Base-by-base conservation (phyloP, 1,140 invertebrate species). In the Episyrphus balteatus region DNA sequence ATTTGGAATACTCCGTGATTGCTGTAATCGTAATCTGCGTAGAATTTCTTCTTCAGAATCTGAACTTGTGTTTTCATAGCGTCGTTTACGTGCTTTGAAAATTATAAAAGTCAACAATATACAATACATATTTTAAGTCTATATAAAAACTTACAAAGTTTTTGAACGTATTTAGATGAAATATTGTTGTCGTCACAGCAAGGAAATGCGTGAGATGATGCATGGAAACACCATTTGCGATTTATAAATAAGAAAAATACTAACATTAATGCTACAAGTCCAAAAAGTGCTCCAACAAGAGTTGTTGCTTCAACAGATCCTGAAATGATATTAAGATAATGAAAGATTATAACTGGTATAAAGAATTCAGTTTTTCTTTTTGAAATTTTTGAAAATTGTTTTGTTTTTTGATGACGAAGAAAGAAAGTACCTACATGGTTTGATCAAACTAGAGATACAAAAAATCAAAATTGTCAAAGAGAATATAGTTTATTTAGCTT, bases 181-280 rank as follows among this genome's bases (percentile, higher is more conserved):
- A 74, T 56, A 37, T 70, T 62, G 3, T 73, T 69, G 53, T 79
- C 75, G 56, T 80, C 74, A 57, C 77, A 79, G 60, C 78, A 80
- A 41, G 73, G 69, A 51, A 79, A 73, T 44, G 66, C 59, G 38
- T 75, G 74, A 18, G 75, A 75, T 26, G 21, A 26, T 49, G 75
- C 73, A 52, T 76, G 76, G 68, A 85, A 84, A 61, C 84, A 85
- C 70, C 84, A 79, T 63, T 80, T 81, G 55, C 84, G 85, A 63
- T 84, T 86, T 43, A 88, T 73, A 68, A 88, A 90, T 42, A 88
- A 72, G 54, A 86, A 83, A 53, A 88, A 77, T n/a, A 87, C 78
- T 49, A 89, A 67, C 42, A 89, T 72, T 21, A 88, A 70, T 26
- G 83, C 76, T 14, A 86, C 75, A 55, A 87, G 81, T 34, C 81